These are phyloP conservation scores for Tupaia tana DNA, from an alignment of 2,113 vertebrate species.

Conservation along the genomic window DNA sequence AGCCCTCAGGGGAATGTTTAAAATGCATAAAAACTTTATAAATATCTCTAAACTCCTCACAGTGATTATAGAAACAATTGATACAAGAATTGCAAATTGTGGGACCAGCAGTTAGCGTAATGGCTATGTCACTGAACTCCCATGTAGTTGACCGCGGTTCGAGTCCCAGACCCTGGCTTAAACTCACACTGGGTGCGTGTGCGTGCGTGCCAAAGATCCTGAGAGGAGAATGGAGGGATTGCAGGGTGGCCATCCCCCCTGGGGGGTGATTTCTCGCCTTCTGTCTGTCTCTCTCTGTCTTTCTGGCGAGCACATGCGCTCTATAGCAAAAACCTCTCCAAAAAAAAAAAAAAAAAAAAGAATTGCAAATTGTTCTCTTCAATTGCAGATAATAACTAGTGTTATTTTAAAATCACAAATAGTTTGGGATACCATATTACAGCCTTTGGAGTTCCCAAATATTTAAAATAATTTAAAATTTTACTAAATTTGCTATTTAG, in stretches of 20 bases:
- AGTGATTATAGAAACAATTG: conserved; percentile 5
- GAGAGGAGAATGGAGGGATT: too few relatives aligned
- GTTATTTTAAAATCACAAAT: conserved; percentile 9
- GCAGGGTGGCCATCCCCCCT: too few relatives aligned
- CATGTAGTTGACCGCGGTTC: too few relatives aligned
- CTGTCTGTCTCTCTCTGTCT: too few relatives aligned
- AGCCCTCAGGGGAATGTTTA: neutral
- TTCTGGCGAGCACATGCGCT: too few relatives aligned
- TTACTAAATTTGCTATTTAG: neutral
- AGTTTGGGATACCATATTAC: neutral
- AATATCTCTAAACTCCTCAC: neutral
- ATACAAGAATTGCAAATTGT: neutral
- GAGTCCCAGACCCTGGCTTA: too few relatives aligned
- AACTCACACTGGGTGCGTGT: too few relatives aligned
- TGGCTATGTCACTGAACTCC: too few relatives aligned
- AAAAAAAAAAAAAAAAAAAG: neutral
- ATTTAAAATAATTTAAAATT: conserved; percentile 41
- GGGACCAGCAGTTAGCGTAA: too few relatives aligned
- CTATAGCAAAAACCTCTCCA: too few relatives aligned
- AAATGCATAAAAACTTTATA: neutral
- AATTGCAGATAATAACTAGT: neutral
- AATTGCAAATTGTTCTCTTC: neutral
- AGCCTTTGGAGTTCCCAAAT: neutral
- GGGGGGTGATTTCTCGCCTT: too few relatives aligned
- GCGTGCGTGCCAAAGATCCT: too few relatives aligned